Evolutionary conservation across 1,140 invertebrate genomes (phyloP).

Genomic region (Listronotus bonariensis): DNA sequence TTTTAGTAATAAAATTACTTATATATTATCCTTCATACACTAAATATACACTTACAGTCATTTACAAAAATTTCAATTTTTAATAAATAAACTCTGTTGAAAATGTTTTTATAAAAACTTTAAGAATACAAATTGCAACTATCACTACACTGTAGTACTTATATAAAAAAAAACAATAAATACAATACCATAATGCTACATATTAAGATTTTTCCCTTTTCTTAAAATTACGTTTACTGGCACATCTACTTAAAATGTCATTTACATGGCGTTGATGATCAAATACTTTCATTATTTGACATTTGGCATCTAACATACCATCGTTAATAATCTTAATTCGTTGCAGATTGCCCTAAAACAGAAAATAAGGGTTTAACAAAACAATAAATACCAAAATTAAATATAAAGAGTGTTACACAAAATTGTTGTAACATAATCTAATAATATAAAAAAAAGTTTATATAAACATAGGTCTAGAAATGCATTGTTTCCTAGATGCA

Average conservation of each 20-base stretch:
- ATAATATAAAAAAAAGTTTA: too few species aligned
- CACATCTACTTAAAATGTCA: constrained; percentile 87
- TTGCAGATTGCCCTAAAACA: constrained; percentile 86
- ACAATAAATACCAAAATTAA: too few species aligned
- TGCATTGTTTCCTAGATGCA: too few species aligned
- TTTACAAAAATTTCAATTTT: constrained; percentile 22
- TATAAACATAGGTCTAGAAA: too few species aligned
- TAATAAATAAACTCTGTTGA: constrained; percentile 23
- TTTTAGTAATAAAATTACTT: constrained; percentile 25
- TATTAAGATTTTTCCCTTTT: constrained; percentile 73
- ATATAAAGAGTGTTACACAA: too few species aligned
- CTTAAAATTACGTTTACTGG: constrained; percentile 88
- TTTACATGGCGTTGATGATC: constrained; percentile 87
- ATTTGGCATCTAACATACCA: constrained; percentile 85
- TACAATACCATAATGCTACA: constrained; percentile 10
- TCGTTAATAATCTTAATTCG: constrained; percentile 91
- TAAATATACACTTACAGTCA: constrained; percentile 17
- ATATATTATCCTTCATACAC: constrained; percentile 17
- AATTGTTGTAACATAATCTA: too few species aligned
- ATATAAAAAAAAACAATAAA: constrained; percentile 23
- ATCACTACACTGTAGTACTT: constrained; percentile 29
- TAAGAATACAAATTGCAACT: constrained; percentile 32
- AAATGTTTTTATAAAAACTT: constrained; percentile 32
- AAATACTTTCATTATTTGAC: constrained; percentile 86
- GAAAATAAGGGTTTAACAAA: too few species aligned